Percentiles rank a stretch among this genome's conserved stretches.
Conservation (phyloP, 2,797 vertebrate genomes). For the Premnoplex brunnescens region DNA sequence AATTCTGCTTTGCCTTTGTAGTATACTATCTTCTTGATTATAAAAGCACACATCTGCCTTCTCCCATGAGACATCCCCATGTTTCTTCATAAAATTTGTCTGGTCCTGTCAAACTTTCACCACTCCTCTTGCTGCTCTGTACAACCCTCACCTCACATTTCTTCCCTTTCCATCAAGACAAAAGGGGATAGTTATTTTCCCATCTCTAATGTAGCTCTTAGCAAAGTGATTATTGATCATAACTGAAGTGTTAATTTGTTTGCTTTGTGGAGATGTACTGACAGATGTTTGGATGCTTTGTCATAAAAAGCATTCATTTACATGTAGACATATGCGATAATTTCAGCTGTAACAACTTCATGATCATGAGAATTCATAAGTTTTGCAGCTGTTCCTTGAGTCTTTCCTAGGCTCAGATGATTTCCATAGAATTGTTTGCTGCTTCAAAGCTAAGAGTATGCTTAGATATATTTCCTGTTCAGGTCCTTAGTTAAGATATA, state of each 20-base stretch:
- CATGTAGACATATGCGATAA: background rate
- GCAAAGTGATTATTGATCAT: background rate
- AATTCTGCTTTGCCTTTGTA: background rate
- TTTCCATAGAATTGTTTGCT: background rate
- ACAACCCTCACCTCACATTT: background rate
- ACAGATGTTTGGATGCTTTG: background rate
- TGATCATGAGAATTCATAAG: background rate
- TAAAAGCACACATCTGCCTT: background rate
- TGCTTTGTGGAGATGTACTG: background rate
- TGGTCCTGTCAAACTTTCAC: background rate
- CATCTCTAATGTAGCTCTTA: background rate
- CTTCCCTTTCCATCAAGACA: background rate
- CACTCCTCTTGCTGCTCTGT: background rate
- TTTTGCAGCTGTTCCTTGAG: background rate
- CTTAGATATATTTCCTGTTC: background rate
- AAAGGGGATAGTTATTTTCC: background rate
- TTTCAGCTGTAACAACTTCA: background rate
- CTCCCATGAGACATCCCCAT: background rate
- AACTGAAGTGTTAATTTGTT: background rate
- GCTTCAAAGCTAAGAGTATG: background rate
- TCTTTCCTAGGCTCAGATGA: background rate
- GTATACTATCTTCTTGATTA: background rate
- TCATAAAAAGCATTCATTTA: background rate
- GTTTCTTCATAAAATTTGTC: background rate
- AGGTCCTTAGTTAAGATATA: background rate